phyloP scores from a whole-genome alignment of 2,113 vertebrate genomes.

The Pavo muticus region DNA sequence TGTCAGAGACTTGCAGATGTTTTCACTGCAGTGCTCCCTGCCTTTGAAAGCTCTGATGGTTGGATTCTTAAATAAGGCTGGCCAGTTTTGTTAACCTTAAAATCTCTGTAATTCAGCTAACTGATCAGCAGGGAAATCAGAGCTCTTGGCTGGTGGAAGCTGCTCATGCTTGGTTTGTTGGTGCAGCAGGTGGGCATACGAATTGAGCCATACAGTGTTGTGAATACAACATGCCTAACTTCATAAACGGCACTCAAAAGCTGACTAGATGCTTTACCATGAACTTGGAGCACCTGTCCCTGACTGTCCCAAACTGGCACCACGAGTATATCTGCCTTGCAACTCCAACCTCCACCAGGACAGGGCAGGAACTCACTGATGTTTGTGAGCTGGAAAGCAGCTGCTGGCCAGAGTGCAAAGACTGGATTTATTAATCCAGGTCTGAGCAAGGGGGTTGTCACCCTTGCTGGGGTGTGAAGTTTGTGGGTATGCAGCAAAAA shows the following conservation, averaged over 20 bases:
- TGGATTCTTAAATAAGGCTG: background rate
- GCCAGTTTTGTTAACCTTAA: background rate
- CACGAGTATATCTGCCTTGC: background rate
- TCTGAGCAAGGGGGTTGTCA: background rate
- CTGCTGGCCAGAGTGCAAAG: background rate
- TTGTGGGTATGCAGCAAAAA: background rate
- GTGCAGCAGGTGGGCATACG: background rate
- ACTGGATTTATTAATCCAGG: background rate
- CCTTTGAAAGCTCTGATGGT: background rate
- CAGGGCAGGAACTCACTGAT: background rate
- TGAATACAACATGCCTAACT: background rate
- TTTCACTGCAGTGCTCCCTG: background rate
- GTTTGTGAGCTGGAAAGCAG: background rate
- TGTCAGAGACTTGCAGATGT: background rate
- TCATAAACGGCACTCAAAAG: background rate
- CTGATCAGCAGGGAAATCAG: background rate
- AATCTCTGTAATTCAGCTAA: background rate
- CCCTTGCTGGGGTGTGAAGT: background rate
- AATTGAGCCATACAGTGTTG: background rate
- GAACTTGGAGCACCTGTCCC: background rate
- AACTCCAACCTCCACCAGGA: background rate
- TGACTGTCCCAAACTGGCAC: background rate
- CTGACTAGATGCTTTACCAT: background rate
- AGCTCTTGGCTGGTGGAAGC: background rate
- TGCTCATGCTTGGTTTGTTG: background rate